phyloP scores from a whole-genome alignment of 2,888 invertebrate species.

The Pasiphila rectangulata region DNA sequence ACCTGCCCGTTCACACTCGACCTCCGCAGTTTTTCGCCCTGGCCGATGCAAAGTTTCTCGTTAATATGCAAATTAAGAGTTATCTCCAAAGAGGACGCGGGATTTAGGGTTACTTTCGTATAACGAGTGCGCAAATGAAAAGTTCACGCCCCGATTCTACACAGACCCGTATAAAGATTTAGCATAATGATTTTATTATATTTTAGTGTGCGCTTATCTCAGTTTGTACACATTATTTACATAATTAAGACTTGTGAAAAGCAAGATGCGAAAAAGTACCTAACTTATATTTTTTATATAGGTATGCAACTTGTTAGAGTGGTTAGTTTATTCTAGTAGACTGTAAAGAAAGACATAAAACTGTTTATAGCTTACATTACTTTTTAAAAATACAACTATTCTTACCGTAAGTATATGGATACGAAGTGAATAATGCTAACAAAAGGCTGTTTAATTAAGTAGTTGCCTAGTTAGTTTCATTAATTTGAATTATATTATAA shows the following conservation, averaged over 20 bases:
- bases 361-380: constrained; percentile 53
- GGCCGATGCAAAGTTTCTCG: constrained; percentile 76
- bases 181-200: constrained; percentile 65
- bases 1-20: constrained; percentile 72
- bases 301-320: constrained; percentile 57
- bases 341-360: constrained; percentile 62
- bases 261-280: constrained; percentile 48
- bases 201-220: constrained; percentile 55
- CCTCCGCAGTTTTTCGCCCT: constrained; percentile 70
- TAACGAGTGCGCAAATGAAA: constrained; percentile 60
- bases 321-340: constrained; percentile 59
- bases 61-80: constrained; percentile 79
- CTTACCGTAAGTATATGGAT: constrained; percentile 38
- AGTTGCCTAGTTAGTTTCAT: constrained; percentile 40
- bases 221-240: constrained; percentile 52
- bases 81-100: constrained; percentile 65
- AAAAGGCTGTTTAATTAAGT: constrained; percentile 42
- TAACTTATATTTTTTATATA: constrained; percentile 50
- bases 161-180: constrained; percentile 64
- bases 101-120: constrained; percentile 66
- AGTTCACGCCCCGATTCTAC: constrained; percentile 62
- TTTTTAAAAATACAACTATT: constrained; percentile 51
- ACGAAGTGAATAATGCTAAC: constrained; percentile 37
- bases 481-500: constrained; percentile 46
- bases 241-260: constrained; percentile 54